Evolutionary conservation across 2,888 invertebrate species (phyloP), one percentile per base, ranked within the genome.

Genomic region (Smittia aterrima): DNA sequence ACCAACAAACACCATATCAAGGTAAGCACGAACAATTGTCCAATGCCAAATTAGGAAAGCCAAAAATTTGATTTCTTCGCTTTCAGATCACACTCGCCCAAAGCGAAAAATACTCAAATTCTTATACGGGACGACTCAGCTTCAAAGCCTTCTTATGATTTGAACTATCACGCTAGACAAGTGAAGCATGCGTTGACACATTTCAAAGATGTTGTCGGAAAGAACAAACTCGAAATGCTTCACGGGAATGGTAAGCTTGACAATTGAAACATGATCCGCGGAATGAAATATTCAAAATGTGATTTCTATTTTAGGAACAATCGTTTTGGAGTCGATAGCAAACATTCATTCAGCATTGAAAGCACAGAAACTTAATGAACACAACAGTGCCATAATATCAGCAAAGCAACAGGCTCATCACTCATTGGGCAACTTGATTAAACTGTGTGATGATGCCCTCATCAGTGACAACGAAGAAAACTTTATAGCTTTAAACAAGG

Each of bases 191-290:
- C 92, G 64, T 85, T 96, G 77, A 91, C 91, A 81, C 96, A 95
- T 85, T 94, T 96, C 83, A 89, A 92, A 79, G 96, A 96, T 85
- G 96, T 96, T 76, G 93, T 96, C 78, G 89, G 91, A 76, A 95
- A 95, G 84, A 90, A 93, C 83, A 96, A 93, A 83, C 85, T 95
- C 79, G 95, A 96, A 85, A 94, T 96, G 88, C 85, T 97, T 78
- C 94, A 96, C 1, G 96, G 95, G 76, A 95, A 96, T 83, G 95
- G 95, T 76, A 32, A 32, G 32, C 9, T 32, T 32, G 32, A 32
- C 32, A 6, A 32, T 32, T 9, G 9, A 9, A 95, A 95, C 68
- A 92, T 96, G 79, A 93, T 96, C 77, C 87, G 97, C 81, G 96
- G 97, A 83, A 84, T 86, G 87, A 87, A 82, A 77, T 76, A 76